Conservation (phyloP, 2,113 vertebrate species). For the Corydoras sp. region DNA sequence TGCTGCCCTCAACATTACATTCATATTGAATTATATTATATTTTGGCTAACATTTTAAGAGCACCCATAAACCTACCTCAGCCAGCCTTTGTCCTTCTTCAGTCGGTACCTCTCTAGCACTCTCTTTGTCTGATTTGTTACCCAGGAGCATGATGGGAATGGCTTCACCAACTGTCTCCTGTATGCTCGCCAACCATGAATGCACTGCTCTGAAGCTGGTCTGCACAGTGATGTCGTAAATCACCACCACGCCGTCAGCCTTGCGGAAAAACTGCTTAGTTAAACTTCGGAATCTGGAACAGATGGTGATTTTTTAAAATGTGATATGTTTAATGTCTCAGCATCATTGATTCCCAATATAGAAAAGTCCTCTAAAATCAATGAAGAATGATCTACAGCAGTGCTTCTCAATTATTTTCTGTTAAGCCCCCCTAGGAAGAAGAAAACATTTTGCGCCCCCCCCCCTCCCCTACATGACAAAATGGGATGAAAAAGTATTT, state of each 20-base stretch:
- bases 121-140: slow-evolving; percentile 84
- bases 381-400: too few species aligned
- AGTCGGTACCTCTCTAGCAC: slow-evolving; percentile 72
- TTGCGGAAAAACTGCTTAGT: slow-evolving; percentile 94
- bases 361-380: too few species aligned
- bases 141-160: slow-evolving; percentile 80
- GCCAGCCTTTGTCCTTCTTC: slow-evolving; percentile 76
- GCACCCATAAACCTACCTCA: slow-evolving; percentile 60
- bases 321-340: too few species aligned
- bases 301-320: background rate
- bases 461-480: too few species aligned
- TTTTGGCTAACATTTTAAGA: too few species aligned
- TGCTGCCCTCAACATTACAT: too few species aligned
- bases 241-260: slow-evolving; percentile 83
- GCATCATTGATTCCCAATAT: too few species aligned
- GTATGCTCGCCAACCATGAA: slow-evolving; percentile 78
- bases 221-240: slow-evolving; percentile 82
- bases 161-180: slow-evolving; percentile 76
- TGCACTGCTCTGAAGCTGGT: slow-evolving; percentile 76
- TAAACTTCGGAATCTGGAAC: slow-evolving; percentile 79
- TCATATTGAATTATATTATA: too few species aligned
- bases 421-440: too few species aligned
- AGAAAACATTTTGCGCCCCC: too few species aligned
- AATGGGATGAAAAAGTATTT: too few species aligned
- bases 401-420: too few species aligned